phyloP scores from a whole-genome alignment of 92 coral and sea anemone species.

The Galaxea fascicularis region DNA sequence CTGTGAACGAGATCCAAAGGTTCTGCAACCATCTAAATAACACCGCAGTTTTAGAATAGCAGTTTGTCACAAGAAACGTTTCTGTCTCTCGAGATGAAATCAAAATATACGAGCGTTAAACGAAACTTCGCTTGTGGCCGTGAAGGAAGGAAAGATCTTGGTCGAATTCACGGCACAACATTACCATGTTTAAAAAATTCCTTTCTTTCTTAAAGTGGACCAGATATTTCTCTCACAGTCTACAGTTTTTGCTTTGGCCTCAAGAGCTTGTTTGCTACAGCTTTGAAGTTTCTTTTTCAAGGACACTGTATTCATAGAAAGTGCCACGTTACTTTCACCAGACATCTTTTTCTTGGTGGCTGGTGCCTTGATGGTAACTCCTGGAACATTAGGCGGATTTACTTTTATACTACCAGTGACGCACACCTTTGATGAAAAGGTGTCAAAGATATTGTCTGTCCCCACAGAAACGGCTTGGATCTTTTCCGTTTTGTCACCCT shows the following conservation, averaged over 20 bases:
- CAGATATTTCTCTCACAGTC: constrained; percentile 38
- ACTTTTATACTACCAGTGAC: background rate
- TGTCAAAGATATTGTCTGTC: background rate
- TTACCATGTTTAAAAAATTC: background rate
- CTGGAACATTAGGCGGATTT: background rate
- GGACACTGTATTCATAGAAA: background rate
- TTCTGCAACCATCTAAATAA: no score
- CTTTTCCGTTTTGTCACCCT: background rate
- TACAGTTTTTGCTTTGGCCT: background rate
- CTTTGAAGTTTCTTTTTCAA: background rate
- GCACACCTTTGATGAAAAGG: background rate
- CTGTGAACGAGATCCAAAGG: no score
- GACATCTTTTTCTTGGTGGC: background rate
- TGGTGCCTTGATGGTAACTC: background rate
- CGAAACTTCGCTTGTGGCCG: no score
- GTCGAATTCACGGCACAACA: background rate
- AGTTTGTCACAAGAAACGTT: no score
- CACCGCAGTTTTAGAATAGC: no score
- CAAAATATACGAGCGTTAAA: no score
- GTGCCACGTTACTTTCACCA: background rate
- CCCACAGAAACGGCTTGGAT: background rate
- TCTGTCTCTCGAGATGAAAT: no score
- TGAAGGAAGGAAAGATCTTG: no score
- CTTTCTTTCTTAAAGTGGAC: constrained; percentile 5
- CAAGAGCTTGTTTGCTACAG: constrained; percentile 3